A percentile compares a stretch with the other conserved stretches of the same genome.
Evolutionary conservation across 2,113 vertebrate genomes (phyloP).

Genomic region (Python bivittatus): DNA sequence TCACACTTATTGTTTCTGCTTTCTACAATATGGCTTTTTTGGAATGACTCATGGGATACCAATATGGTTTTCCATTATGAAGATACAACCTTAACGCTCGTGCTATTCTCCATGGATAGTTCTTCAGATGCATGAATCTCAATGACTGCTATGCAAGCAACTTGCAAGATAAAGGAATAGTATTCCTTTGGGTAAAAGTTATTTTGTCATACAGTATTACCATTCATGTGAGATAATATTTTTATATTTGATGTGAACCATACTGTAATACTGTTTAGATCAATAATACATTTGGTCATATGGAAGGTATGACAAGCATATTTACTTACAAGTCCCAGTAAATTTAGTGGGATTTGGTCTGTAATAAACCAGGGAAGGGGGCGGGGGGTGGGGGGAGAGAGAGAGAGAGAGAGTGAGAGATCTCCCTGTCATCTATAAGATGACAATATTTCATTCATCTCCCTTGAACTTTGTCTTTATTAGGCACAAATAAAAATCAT

Average conservation of each 20-base stretch:
- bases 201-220: not conserved
- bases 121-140: not conserved
- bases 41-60: constrained; percentile 1
- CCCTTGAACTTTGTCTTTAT: not conserved
- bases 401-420: not conserved
- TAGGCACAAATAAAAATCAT: not conserved
- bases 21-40: not conserved
- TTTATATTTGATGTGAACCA: not conserved
- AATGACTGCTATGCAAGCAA: not conserved
- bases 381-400: not conserved
- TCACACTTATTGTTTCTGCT: constrained; percentile 12
- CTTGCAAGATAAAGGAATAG: not conserved
- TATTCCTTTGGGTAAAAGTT: not conserved
- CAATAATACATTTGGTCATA: not conserved
- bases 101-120: not conserved
- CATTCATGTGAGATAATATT: not conserved
- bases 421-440: not conserved
- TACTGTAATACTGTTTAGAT: not conserved
- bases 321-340: not conserved
- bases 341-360: not conserved
- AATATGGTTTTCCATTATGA: not conserved
- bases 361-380: not conserved
- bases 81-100: not conserved
- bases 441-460: not conserved
- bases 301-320: not conserved